phyloP scores from a whole-genome alignment of 1,140 invertebrate genomes.

The Drosophila parvula region DNA sequence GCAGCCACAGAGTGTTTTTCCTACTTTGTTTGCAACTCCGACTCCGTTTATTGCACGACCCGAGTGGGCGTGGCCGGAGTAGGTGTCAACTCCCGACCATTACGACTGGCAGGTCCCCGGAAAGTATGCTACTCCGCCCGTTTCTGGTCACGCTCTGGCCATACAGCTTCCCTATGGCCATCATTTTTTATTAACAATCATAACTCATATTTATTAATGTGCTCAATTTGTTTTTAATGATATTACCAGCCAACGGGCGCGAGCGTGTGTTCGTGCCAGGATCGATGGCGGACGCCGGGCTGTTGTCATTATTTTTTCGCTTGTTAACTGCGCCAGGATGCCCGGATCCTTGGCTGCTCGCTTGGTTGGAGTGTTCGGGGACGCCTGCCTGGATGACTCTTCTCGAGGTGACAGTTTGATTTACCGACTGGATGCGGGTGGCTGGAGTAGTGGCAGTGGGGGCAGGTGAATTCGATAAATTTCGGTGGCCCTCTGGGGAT shows the following conservation, averaged over 20 bases:
- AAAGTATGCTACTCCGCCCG: conserved; percentile 17
- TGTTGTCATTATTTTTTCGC: conserved; percentile 43
- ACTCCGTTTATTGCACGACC: conserved; percentile 27
- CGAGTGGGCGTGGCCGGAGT: conserved; percentile 16
- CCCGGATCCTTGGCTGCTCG: conserved; percentile 7
- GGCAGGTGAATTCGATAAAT: conserved; percentile 12
- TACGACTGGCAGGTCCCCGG: conserved; percentile 3
- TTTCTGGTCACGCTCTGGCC: conserved; percentile 36
- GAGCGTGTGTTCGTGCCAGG: conserved; percentile 15
- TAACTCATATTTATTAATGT: conserved; percentile 79
- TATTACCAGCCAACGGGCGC: conserved; percentile 43
- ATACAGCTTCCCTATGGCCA: conserved; percentile 36
- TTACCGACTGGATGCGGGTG: conserved; percentile 28
- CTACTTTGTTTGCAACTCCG: conserved; percentile 32
- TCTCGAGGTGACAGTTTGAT: conserved; percentile 40
- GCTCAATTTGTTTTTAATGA: conserved; percentile 78
- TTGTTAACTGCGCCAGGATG: conserved; percentile 37
- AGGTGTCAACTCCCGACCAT: conserved; percentile 45
- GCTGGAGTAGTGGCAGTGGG: background rate
- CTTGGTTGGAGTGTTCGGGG: background rate
- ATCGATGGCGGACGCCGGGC: conserved; percentile 21
- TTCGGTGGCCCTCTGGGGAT: background rate
- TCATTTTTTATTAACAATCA: conserved; percentile 72
- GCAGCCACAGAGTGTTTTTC: conserved; percentile 12
- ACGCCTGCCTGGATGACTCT: conserved; percentile 16